Percentiles rank a stretch among this genome's conserved stretches.
Conservation (phyloP, 2,888 invertebrate species). For the Acleris cristana region DNA sequence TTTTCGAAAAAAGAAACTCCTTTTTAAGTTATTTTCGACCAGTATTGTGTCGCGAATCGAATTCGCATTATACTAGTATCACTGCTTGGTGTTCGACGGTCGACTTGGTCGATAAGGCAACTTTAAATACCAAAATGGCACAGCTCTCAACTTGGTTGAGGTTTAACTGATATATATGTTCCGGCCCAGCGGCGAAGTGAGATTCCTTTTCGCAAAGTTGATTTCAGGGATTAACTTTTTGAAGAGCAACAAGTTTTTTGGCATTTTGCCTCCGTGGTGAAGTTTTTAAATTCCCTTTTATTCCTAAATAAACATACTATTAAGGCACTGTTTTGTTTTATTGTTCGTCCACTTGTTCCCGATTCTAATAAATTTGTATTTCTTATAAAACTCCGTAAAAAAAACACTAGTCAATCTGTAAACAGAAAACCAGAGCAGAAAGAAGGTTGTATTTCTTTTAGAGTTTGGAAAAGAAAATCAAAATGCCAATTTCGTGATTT, state of each 20-base stretch:
- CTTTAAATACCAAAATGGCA: constrained; percentile 74
- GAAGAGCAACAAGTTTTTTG: constrained; percentile 77
- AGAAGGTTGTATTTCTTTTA: constrained; percentile 62
- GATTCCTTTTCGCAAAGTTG: constrained; percentile 78
- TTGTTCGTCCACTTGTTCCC: constrained; percentile 72
- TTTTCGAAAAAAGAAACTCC: constrained; percentile 41
- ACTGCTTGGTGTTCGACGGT: constrained; percentile 54
- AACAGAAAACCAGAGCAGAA: constrained; percentile 73
- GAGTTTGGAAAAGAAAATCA: constrained; percentile 18
- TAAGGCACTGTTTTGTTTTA: constrained; percentile 77
- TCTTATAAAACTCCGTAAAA: constrained; percentile 47
- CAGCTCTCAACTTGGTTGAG: constrained; percentile 73
- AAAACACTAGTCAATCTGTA: constrained; percentile 71
- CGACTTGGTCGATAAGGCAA: constrained; percentile 82
- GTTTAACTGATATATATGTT: constrained; percentile 78
- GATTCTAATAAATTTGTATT: constrained; percentile 50
- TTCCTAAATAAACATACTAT: constrained; percentile 67
- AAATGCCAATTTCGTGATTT: constrained; percentile 52
- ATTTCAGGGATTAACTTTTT: constrained; percentile 80
- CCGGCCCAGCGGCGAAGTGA: constrained; percentile 72
- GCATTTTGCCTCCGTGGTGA: constrained; percentile 81
- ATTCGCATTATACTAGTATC: constrained; percentile 76
- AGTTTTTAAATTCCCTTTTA: constrained; percentile 60
- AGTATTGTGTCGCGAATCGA: constrained; percentile 65
- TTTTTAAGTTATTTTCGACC: constrained; percentile 68